A percentile compares a stretch with the other conserved stretches of the same genome.
phyloP scores from a whole-genome alignment of 1,140 invertebrate species.

The Leptopilina clavipes region DNA sequence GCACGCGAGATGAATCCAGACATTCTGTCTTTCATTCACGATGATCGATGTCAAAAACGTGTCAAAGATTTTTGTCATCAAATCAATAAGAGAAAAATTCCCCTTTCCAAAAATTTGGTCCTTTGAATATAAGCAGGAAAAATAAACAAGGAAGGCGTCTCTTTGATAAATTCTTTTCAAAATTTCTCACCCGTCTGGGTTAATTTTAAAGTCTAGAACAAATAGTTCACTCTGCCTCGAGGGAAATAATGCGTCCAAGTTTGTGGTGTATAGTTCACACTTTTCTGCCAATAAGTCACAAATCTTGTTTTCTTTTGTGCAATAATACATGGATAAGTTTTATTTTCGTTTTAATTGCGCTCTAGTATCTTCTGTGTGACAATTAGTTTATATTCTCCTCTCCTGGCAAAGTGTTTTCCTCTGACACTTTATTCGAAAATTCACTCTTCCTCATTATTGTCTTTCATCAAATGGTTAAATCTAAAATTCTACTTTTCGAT shows the following conservation, averaged over 20 bases:
- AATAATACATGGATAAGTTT: neutral
- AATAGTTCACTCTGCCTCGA: neutral
- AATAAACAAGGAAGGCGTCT: too few relatives aligned
- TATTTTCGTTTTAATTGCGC: neutral
- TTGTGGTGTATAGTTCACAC: neutral
- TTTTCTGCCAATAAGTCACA: constrained; percentile 11
- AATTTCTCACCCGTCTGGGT: neutral
- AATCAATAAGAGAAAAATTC: too few relatives aligned
- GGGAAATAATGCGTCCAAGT: neutral
- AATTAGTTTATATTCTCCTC: neutral
- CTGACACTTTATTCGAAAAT: neutral
- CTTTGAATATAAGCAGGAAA: too few relatives aligned
- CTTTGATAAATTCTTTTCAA: too few relatives aligned
- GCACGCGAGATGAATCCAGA: neutral
- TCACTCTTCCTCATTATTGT: constrained; percentile 2
- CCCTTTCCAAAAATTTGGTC: too few relatives aligned
- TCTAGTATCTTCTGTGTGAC: neutral
- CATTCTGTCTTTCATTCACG: constrained; percentile 11
- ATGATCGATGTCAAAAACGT: neutral
- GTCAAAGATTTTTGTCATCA: neutral
- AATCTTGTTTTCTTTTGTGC: constrained; percentile 22
- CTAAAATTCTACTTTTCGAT: neutral
- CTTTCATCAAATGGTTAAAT: neutral
- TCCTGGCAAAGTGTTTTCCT: constrained; percentile 8
- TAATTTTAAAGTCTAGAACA: constrained; percentile 20